Conservation (phyloP, 2,797 vertebrate genomes). For the Podargus strigoides region DNA sequence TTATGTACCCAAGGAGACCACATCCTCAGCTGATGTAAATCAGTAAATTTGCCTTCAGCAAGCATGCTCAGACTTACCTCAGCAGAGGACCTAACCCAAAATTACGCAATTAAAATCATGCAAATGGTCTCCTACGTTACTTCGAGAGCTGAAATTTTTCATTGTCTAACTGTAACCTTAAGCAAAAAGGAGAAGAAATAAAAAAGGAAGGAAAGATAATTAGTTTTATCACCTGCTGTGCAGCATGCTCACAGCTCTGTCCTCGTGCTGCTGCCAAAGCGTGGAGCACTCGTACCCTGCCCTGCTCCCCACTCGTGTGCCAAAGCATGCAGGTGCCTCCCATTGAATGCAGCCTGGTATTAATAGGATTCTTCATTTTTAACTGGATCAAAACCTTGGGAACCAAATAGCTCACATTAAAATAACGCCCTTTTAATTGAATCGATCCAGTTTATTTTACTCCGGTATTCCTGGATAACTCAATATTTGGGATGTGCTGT, state of each 20-base stretch:
- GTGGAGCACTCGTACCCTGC: too few species aligned
- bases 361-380: slow-evolving; percentile 1
- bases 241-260: neutral
- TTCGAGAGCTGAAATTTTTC: neutral
- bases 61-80: neutral
- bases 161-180: neutral
- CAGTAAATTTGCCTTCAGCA: neutral
- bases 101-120: slow-evolving; percentile 20
- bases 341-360: neutral
- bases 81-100: neutral
- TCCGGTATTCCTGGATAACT: neutral
- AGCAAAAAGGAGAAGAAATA: neutral
- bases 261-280: neutral
- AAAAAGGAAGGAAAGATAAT: neutral
- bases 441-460: neutral
- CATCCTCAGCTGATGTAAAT: neutral
- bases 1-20: neutral
- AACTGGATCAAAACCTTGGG: neutral
- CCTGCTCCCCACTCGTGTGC: neutral
- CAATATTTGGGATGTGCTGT: neutral
- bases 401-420: neutral
- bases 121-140: neutral
- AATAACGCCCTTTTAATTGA: neutral
- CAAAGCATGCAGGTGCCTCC: neutral
- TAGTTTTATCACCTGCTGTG: neutral